phyloP scores from a whole-genome alignment of 2,888 invertebrate genomes.

The Tetropium fuscum region DNA sequence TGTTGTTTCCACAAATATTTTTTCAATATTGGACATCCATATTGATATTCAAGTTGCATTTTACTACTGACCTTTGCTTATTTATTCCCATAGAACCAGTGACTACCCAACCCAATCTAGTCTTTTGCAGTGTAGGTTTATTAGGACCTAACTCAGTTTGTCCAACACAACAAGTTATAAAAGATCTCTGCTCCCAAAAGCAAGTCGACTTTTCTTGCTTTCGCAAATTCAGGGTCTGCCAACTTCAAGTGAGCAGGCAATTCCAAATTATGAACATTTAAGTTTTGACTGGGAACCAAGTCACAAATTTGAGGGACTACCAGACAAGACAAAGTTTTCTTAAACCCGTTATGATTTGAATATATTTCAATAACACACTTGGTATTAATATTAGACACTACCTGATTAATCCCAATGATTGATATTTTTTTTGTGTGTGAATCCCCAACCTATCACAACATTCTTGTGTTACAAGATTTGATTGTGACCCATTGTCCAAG shows the following conservation, averaged over 20 bases:
- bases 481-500: constrained; percentile 19
- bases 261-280: neutral
- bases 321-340: neutral
- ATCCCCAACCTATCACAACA: neutral
- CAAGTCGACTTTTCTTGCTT: neutral
- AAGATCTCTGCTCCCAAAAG: constrained; percentile 3
- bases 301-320: constrained; percentile 5
- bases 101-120: neutral
- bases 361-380: neutral
- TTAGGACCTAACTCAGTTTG: constrained; percentile 5
- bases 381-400: neutral
- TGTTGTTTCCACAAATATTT: constrained; percentile 21
- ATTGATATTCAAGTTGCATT: neutral
- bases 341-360: neutral
- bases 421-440: neutral
- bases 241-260: neutral
- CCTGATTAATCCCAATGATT: constrained; percentile 4
- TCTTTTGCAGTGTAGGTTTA: constrained; percentile 24
- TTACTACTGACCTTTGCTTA: neutral
- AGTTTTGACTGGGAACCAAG: neutral
- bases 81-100: no score
- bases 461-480: neutral
- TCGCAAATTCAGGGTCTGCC: neutral
- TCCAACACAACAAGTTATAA: no score
- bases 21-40: constrained; percentile 20